Evolutionary conservation across 2,113 vertebrate species (phyloP), one percentile per base, ranked within the genome.

Genomic region (Rhinolophus ferrumequinum): DNA sequence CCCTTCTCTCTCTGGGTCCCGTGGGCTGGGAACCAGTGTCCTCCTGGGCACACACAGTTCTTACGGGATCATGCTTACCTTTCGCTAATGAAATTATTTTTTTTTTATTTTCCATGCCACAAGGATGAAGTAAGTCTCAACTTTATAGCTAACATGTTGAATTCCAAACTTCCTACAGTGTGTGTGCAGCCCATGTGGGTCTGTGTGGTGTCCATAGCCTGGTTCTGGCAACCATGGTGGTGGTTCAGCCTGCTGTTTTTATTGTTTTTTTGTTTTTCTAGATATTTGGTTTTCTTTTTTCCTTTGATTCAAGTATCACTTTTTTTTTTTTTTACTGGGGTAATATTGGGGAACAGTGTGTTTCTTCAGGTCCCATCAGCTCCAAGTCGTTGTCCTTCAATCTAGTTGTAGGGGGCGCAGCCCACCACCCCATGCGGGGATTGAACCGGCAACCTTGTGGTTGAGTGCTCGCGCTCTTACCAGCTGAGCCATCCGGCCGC

Each of bases 61-160:
- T 52, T 60, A 16, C 0, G 0, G 24, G 80, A 4, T 44, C 54
- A 0, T 38, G 56, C 58, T 30, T 47, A 58, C 47, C 76, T 62
- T 88, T 82, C 92, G 96, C 97, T 99, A 98, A 99, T 92, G 15
- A 56, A 88, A 6, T n/a, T 12, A 67, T 73, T 90, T 97, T 76
- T 76, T 98, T 96, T 98, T 97, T 97, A 7, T 50, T 98, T 98
- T 98, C 88, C 98, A 98, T 98, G 98, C 98, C 90, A 93, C 98
- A 97, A 99, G 99, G 99, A 99, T 97, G 99, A 99, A 0, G 99
- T 99, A 99, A 99, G 98, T 99, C 96, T 41, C 83, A 75, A 0
- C 73, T 91, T 89, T 44, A 24, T 70, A 73, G 44, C 58, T 96
- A 66, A 70, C 14, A 47, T 16, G 11, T 8, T 52, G 87, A 54